Conservation (phyloP, 2,113 vertebrate species). For the Bubalus kerabau region DNA sequence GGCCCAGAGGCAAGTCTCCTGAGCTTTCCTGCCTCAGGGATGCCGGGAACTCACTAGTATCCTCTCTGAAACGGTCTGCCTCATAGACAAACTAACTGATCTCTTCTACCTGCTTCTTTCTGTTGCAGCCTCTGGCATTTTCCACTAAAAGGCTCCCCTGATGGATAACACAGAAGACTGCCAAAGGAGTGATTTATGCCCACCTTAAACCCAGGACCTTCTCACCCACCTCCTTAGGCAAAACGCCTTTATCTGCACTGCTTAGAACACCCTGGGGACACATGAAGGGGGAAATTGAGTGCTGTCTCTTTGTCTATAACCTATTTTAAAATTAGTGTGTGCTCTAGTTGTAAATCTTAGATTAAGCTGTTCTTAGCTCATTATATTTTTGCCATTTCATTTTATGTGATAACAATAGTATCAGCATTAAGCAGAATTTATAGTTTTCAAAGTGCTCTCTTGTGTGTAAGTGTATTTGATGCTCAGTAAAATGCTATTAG, state of each 20-base stretch:
- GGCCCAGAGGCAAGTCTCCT: not conserved
- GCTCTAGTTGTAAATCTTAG: not conserved
- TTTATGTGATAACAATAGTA: conserved; percentile 21
- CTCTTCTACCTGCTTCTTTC: not conserved
- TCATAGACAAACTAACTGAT: not conserved
- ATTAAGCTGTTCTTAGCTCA: not conserved
- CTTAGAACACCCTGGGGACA: conserved; percentile 32
- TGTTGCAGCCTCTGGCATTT: not conserved
- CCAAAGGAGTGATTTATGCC: not conserved
- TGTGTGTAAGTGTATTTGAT: not conserved
- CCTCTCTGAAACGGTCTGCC: not conserved
- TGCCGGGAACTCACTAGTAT: not conserved
- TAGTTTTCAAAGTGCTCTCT: not conserved
- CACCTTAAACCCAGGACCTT: not conserved
- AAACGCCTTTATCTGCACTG: not conserved
- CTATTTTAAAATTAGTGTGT: conserved; percentile 32
- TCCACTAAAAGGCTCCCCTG: not conserved
- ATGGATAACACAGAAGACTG: not conserved
- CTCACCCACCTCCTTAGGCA: not conserved
- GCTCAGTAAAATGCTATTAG: not conserved
- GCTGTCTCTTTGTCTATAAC: conserved; percentile 16
- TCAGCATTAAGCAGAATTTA: not conserved
- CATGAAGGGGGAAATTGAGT: not conserved
- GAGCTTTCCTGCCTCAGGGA: not conserved
- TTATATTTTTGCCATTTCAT: conserved; percentile 36